Base-by-base conservation (phyloP, 92 coral and sea anemone species). In the Porites rus region DNA sequence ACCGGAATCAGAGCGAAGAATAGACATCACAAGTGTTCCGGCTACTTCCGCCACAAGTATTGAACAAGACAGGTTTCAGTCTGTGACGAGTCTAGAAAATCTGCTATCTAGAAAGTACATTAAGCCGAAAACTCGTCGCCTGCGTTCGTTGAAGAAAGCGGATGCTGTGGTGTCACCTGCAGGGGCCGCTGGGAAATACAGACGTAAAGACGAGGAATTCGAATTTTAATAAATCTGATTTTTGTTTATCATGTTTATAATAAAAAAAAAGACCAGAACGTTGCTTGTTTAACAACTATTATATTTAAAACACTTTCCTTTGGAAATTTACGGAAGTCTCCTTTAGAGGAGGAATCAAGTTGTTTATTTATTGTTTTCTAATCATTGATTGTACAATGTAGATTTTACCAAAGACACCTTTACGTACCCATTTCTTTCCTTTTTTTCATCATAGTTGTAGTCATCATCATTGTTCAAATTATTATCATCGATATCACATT, bases 141-240 rank as follows among this genome's bases (percentile, higher is more conserved):
- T 95, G 80, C 94, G 93, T 19, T 92, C 94, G 14, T 86, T 95
- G 51, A 78, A 78, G 31, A 95, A 90, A 51, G 81, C 93, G n/a
- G 98, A 95, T 12, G 94, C 96, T 17, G 95, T 91, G 11, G 90
- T 95, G 24, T 46, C 94, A 59, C 93, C 93, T 10, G 90, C 98
- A 1, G 98, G 98, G 19, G 78, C 65, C 8, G 89, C 83, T 54
- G 98, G 98, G 58, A 86, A 84, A 72, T 95, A 90, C 69, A 77
- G 78, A 46, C 88, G 80, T 69, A 85, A 75, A 56, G 88, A 76
- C 1, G 54, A 76, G 12, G 56, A 24, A 64, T 84, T 74, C 16
- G 81, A 84, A 51, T 66, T 46, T 61, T 62, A 64, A 10, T 79
- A 83, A 83, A 66, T 65, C 22, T 83, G 50, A 74, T 63, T 38